Evolutionary conservation across 1,140 invertebrate genomes (phyloP).

Genomic region (Spodoptera frugiperda): DNA sequence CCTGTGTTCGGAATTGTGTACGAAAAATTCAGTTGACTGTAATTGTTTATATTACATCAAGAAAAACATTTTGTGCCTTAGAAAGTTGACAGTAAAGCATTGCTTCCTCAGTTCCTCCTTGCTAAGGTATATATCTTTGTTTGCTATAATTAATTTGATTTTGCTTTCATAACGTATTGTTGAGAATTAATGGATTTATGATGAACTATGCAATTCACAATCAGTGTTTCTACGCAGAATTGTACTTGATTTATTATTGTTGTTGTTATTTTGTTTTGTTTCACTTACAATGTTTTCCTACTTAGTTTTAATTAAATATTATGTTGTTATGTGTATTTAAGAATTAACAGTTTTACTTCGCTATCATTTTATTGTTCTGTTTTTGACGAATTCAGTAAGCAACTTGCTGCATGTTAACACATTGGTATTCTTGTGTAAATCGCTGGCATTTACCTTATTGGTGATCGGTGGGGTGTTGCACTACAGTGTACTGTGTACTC

Average conservation of each 20-base stretch:
- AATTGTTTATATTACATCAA: slow-evolving; percentile 7
- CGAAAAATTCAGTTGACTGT: slow-evolving; percentile 26
- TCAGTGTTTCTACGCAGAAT: background rate
- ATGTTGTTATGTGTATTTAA: no score
- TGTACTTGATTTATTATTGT: background rate
- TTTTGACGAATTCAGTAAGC: background rate
- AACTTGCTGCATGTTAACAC: background rate
- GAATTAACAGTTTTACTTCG: no score
- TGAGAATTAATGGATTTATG: slow-evolving; percentile 1
- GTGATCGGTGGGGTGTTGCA: slow-evolving; percentile 1
- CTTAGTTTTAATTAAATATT: background rate
- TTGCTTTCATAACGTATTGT: slow-evolving; percentile 26
- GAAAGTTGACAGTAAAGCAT: slow-evolving; percentile 30
- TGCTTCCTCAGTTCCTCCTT: background rate
- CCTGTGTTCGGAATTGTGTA: slow-evolving; percentile 46
- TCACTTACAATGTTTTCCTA: background rate
- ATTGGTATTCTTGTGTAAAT: background rate
- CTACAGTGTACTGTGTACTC: background rate
- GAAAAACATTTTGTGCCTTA: slow-evolving; percentile 45
- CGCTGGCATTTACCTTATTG: slow-evolving; percentile 8
- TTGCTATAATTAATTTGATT: background rate
- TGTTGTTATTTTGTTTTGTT: background rate
- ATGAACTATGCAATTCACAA: slow-evolving; percentile 10
- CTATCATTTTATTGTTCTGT: background rate
- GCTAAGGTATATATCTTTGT: slow-evolving; percentile 29